A percentile compares a stretch with the other conserved stretches of the same genome.
phyloP scores from a whole-genome alignment of 2,113 vertebrate genomes.

The Capricornis sumatraensis region DNA sequence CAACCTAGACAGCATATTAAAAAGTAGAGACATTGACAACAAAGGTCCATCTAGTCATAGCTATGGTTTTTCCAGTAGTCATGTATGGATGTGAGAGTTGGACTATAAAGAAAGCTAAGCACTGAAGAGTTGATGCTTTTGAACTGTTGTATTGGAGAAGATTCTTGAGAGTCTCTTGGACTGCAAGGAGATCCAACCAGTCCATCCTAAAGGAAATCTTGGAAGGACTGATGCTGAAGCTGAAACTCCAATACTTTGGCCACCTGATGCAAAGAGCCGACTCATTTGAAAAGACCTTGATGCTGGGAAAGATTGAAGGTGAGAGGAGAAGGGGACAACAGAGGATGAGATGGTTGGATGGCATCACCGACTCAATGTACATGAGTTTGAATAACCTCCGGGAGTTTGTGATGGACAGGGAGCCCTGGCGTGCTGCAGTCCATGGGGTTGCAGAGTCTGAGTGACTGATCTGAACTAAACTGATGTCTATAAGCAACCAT shows the following conservation, averaged over 20 bases:
- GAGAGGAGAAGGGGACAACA: background rate
- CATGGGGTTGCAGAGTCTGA: background rate
- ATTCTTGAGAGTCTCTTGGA: background rate
- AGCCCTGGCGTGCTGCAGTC: background rate
- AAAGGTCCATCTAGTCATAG: background rate
- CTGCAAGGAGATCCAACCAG: background rate
- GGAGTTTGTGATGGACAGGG: background rate
- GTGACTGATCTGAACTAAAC: background rate
- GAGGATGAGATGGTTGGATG: background rate
- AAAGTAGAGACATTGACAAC: background rate
- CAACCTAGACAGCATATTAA: background rate
- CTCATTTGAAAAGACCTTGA: background rate
- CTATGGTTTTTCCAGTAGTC: background rate
- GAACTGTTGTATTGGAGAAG: background rate
- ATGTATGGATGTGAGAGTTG: background rate
- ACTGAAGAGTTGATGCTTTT: background rate
- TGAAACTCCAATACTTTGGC: background rate
- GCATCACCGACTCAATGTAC: background rate
- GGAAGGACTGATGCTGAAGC: background rate
- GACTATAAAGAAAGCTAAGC: background rate
- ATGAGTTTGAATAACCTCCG: background rate
- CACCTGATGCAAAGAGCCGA: background rate
- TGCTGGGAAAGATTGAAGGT: background rate
- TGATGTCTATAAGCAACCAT: background rate
- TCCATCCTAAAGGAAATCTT: background rate